These are phyloP conservation scores for Micromys minutus DNA, from an alignment of 2,113 vertebrate species.

Conservation along the genomic window DNA sequence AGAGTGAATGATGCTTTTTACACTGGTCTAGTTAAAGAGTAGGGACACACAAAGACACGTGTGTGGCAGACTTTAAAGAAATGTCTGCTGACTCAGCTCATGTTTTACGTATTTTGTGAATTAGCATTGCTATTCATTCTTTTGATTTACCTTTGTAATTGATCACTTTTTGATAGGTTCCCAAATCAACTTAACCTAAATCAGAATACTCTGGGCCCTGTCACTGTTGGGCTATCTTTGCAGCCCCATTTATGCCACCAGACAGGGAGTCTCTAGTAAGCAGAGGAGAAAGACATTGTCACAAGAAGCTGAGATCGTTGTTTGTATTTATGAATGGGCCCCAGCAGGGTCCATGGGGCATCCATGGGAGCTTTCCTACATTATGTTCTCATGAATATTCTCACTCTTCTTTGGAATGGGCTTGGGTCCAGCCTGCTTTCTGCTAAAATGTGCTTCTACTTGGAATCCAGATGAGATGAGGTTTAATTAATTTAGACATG, in stretches of 20 bases:
- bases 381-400: not conserved
- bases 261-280: not conserved
- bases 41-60: not conserved
- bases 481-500: conserved; percentile 38
- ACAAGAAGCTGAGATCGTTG: not conserved
- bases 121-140: conserved; percentile 67
- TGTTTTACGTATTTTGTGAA: conserved; percentile 62
- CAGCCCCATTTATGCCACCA: not conserved
- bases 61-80: not conserved
- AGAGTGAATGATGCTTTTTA: conserved; percentile 43
- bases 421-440: not conserved
- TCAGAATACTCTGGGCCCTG: not conserved
- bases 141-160: not conserved
- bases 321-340: not conserved
- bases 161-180: not conserved
- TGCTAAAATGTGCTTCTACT: not conserved
- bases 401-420: not conserved
- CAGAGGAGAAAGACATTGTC: not conserved
- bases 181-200: not conserved
- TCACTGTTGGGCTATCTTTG: too few relatives aligned
- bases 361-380: not conserved
- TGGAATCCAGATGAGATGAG: not conserved
- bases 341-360: too few relatives aligned
- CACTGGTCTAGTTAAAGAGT: conserved; percentile 60
- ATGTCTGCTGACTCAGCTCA: conserved; percentile 50